Evolutionary conservation across 2,113 vertebrate genomes (phyloP).

Genomic region (Pterocles gutturalis): DNA sequence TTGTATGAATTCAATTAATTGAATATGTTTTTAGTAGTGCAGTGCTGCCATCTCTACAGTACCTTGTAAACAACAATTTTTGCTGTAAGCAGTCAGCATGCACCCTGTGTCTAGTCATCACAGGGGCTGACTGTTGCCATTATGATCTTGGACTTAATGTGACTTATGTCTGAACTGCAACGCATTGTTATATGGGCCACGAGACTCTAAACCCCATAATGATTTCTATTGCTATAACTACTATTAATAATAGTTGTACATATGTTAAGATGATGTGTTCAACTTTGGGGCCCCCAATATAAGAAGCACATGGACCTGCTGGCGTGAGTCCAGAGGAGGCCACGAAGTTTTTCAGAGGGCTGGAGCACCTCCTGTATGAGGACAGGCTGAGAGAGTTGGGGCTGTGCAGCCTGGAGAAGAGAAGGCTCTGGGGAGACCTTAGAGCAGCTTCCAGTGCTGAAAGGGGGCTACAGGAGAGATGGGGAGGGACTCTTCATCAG

Average conservation of each 20-base stretch:
- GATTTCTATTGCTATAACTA: background rate
- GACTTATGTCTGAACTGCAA: background rate
- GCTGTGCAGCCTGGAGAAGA: too few species aligned
- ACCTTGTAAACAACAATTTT: background rate
- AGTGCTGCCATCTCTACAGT: background rate
- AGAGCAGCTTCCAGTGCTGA: too few species aligned
- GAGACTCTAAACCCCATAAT: background rate
- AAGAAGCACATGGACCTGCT: too few species aligned
- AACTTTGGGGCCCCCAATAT: too few species aligned
- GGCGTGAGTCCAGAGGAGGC: too few species aligned
- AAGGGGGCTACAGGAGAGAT: too few species aligned
- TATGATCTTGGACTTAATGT: background rate
- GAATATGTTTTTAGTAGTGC: background rate
- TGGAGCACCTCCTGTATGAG: too few species aligned
- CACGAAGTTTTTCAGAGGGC: too few species aligned
- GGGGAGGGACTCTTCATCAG: too few species aligned
- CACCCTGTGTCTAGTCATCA: background rate
- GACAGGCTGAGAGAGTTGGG: too few species aligned
- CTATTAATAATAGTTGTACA: background rate
- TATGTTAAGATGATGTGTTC: background rate
- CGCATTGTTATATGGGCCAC: background rate
- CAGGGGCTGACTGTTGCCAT: background rate
- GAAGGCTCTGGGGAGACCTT: too few species aligned
- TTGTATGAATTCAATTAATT: background rate
- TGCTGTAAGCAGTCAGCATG: background rate